phyloP scores from a whole-genome alignment of 2,888 invertebrate genomes.

The Mamestra brassicae region DNA sequence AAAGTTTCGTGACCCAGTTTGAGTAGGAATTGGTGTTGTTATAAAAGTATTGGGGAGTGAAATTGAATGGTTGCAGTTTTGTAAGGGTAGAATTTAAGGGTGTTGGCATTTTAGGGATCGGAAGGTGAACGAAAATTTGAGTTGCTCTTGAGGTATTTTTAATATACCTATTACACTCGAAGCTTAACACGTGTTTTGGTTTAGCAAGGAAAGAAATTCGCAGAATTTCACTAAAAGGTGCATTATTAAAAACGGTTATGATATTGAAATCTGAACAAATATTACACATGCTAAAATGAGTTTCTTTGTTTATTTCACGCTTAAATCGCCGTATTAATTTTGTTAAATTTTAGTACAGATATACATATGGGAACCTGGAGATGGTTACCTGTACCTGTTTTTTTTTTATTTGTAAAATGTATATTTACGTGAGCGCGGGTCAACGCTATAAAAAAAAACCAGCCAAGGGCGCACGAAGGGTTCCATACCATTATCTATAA shows the following conservation, averaged over 20 bases:
- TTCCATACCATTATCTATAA: too few species aligned
- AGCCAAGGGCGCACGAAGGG: too few species aligned
- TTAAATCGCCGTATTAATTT: too few species aligned
- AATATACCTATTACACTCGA: neutral
- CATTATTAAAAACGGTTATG: neutral
- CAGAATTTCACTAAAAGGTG: neutral
- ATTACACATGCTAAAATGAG: too few species aligned
- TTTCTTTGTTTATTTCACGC: too few species aligned
- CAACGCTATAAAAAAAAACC: too few species aligned
- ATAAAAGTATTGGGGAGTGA: constrained; percentile 31
- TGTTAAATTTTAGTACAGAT: too few species aligned
- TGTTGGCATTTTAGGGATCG: neutral
- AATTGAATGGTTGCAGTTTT: constrained; percentile 42
- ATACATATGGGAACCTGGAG: too few species aligned
- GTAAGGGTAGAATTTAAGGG: constrained; percentile 16
- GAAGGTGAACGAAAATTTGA: neutral
- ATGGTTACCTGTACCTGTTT: too few species aligned
- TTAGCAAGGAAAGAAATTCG: neutral
- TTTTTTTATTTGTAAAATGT: too few species aligned
- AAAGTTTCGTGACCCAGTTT: constrained; percentile 52
- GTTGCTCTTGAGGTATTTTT: constrained; percentile 10
- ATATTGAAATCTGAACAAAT: too few species aligned
- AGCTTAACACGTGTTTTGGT: neutral
- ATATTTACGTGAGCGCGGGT: too few species aligned
- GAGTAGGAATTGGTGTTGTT: constrained; percentile 25